phyloP scores from a whole-genome alignment of 2,797 vertebrate genomes.

The Parotocinclus haroldoi region DNA sequence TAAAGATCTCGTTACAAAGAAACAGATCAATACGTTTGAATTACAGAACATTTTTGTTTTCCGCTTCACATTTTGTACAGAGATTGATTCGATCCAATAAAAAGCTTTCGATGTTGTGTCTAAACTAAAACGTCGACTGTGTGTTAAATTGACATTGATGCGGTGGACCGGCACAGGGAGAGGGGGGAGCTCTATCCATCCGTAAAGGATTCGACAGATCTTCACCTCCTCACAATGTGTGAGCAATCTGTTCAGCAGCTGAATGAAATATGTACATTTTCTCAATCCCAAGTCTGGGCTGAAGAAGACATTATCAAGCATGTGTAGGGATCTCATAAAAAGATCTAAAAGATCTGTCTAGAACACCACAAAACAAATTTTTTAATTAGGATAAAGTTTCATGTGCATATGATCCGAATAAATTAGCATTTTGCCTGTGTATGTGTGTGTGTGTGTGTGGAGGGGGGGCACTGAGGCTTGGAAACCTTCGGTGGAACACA shows the following conservation, averaged over 20 bases:
- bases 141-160: conserved; percentile 27
- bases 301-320: background rate
- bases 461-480: too few species aligned
- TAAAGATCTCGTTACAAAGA: conserved; percentile 26
- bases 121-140: conserved; percentile 31
- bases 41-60: conserved; percentile 33
- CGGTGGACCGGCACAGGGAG: conserved; percentile 1
- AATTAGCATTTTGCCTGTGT: too few species aligned
- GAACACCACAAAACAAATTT: too few species aligned
- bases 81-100: conserved; percentile 45
- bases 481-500: too few species aligned
- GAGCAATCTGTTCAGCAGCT: conserved; percentile 13
- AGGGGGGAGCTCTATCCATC: conserved; percentile 15
- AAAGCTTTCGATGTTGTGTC: conserved; percentile 32
- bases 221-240: background rate
- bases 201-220: conserved; percentile 17
- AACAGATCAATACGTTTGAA: conserved; percentile 36
- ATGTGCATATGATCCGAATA: too few species aligned
- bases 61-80: conserved; percentile 26
- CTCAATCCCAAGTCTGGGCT: background rate
- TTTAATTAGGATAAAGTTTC: too few species aligned
- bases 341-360: too few species aligned
- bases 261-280: background rate
- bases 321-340: too few species aligned
- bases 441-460: too few species aligned